Conservation (phyloP, 2,113 vertebrate species). For the Sinocyclocheilus anophthalmus region DNA sequence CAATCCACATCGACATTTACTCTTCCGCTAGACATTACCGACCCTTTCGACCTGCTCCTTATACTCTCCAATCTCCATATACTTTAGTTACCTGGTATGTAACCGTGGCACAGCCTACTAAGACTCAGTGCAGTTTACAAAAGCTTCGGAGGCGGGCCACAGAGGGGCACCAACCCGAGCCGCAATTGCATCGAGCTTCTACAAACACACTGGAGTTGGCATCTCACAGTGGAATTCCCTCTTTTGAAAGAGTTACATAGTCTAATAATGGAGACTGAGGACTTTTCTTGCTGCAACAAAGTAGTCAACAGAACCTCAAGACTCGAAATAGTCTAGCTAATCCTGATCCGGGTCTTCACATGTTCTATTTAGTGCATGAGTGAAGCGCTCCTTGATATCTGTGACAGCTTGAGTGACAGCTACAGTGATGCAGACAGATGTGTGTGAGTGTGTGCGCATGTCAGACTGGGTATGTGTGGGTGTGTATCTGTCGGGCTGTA, state of each 20-base stretch:
- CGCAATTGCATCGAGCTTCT: too few species aligned
- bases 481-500: slow-evolving; percentile 16
- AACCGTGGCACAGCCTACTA: too few species aligned
- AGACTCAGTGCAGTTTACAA: too few species aligned
- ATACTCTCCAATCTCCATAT: too few species aligned
- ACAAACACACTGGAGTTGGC: slow-evolving; percentile 24
- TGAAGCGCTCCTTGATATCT: not conserved
- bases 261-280: slow-evolving; percentile 1
- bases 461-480: not conserved
- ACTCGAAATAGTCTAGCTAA: slow-evolving; percentile 13
- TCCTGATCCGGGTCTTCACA: slow-evolving; percentile 27
- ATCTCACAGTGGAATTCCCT: slow-evolving; percentile 16
- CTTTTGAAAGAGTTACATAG: slow-evolving; percentile 16
- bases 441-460: not conserved
- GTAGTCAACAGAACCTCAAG: slow-evolving; percentile 1
- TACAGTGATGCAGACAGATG: slow-evolving; percentile 26
- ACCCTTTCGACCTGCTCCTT: too few species aligned
- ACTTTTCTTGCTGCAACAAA: slow-evolving; percentile 6
- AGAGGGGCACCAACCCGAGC: too few species aligned
- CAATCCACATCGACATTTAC: too few species aligned
- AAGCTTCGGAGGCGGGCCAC: too few species aligned
- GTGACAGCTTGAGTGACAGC: slow-evolving; percentile 27
- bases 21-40: too few species aligned
- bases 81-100: too few species aligned
- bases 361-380: not conserved